Evolutionary conservation across 2,888 invertebrate species (phyloP).

Genomic region (Venusia cambrica): DNA sequence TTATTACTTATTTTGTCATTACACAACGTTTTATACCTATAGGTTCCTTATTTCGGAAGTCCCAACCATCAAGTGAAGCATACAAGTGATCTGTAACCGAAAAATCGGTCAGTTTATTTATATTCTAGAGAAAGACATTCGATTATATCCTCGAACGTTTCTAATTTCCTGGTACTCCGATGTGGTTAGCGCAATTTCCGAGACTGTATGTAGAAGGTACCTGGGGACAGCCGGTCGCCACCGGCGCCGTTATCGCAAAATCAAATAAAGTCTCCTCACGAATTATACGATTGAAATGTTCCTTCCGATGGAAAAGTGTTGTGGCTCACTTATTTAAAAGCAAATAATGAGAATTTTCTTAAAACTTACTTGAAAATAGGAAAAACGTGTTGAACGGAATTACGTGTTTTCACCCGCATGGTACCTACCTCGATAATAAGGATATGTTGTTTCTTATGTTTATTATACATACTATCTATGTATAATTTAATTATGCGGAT

Average conservation of each 20-base stretch:
- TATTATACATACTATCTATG: too few species aligned
- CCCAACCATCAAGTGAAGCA: conserved; percentile 37
- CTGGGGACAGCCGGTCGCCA: conserved; percentile 58
- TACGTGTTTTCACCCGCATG: too few species aligned
- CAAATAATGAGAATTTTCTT: too few species aligned
- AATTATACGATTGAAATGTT: conserved; percentile 60
- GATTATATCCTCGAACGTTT: conserved; percentile 77
- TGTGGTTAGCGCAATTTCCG: conserved; percentile 80
- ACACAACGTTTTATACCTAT: too few species aligned
- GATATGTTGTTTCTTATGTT: too few species aligned
- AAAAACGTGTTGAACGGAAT: too few species aligned
- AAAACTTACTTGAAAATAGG: conserved; percentile 4
- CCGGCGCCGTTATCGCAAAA: conserved; percentile 64
- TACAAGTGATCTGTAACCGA: conserved; percentile 43
- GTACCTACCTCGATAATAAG: too few species aligned
- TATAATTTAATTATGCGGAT: too few species aligned
- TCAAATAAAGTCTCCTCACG: conserved; percentile 66
- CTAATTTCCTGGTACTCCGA: conserved; percentile 79
- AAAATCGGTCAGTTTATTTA: conserved; percentile 57
- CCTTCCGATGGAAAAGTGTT: conserved; percentile 12
- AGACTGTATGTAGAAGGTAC: conserved; percentile 61
- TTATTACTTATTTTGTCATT: too few species aligned
- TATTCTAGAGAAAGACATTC: conserved; percentile 66
- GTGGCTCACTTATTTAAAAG: too few species aligned
- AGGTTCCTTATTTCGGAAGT: too few species aligned